phyloP scores from a whole-genome alignment of 2,888 invertebrate genomes.

The Norana najaformis region DNA sequence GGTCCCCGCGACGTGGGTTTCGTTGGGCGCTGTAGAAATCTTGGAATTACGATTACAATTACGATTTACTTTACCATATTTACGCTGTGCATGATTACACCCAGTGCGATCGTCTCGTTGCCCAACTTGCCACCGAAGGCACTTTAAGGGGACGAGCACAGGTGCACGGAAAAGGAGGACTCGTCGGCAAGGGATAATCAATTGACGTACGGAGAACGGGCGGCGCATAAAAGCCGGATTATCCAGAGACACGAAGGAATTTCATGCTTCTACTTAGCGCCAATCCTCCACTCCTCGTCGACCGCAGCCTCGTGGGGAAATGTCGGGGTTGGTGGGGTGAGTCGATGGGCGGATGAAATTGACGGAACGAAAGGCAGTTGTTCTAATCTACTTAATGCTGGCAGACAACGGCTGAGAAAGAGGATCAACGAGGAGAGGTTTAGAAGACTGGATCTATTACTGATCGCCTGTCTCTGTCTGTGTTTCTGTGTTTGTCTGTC shows the following conservation, averaged over 20 bases:
- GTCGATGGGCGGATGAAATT: background rate
- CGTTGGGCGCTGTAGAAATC: too few species aligned
- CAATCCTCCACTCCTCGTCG: background rate
- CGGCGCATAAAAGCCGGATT: background rate
- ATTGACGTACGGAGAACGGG: background rate
- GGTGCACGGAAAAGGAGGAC: background rate
- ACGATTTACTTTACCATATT: too few species aligned
- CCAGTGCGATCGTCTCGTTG: background rate
- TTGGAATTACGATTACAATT: background rate
- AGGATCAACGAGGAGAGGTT: background rate
- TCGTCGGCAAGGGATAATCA: background rate
- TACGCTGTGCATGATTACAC: background rate
- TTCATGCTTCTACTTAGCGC: background rate
- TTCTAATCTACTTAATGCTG: background rate
- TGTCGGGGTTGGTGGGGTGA: background rate
- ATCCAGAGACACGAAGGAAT: background rate
- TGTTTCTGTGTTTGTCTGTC: background rate
- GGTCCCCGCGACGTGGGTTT: too few species aligned
- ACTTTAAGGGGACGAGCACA: background rate
- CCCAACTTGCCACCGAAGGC: too few species aligned
- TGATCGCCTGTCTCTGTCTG: background rate
- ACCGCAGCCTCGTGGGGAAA: background rate
- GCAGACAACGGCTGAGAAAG: background rate
- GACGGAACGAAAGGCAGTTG: background rate
- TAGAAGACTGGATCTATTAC: background rate